Conservation (phyloP, 2,797 vertebrate genomes). For the Aselliscus stoliczkanus region DNA sequence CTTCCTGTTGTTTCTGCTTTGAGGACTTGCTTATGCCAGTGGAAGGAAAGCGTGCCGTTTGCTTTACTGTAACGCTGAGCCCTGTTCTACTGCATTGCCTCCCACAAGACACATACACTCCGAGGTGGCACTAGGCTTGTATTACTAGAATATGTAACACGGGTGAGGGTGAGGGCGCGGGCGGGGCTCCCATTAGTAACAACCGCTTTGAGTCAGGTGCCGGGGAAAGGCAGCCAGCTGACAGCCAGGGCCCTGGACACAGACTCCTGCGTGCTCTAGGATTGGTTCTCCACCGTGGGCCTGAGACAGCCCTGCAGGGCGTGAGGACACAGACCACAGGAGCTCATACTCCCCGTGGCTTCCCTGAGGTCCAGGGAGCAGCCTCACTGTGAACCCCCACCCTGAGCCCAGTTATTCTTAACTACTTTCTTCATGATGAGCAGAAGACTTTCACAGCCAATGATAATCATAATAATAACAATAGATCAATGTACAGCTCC, state of each 20-base stretch:
- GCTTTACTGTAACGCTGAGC: neutral
- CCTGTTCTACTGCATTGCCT: neutral
- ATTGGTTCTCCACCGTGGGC: neutral
- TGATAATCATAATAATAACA: no score
- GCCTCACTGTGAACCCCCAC: neutral
- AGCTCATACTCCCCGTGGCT: neutral
- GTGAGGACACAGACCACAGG: neutral
- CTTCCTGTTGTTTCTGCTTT: neutral
- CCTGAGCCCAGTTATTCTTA: neutral
- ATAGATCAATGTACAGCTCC: neutral
- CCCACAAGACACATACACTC: accelerated
- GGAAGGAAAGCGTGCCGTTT: neutral
- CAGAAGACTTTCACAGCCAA: neutral
- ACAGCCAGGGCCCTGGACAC: neutral
- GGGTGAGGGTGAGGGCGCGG: neutral
- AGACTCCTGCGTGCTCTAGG: neutral
- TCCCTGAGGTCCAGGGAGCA: neutral
- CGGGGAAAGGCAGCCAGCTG: accelerated
- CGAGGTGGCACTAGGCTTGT: neutral
- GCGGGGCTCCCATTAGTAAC: neutral
- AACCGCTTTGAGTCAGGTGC: neutral
- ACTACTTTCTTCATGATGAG: neutral
- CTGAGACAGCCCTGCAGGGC: neutral
- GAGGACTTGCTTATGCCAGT: neutral
- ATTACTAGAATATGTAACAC: neutral